These are phyloP conservation scores for Pterois miles DNA, from an alignment of 2,797 vertebrate genomes.

Conservation along the genomic window DNA sequence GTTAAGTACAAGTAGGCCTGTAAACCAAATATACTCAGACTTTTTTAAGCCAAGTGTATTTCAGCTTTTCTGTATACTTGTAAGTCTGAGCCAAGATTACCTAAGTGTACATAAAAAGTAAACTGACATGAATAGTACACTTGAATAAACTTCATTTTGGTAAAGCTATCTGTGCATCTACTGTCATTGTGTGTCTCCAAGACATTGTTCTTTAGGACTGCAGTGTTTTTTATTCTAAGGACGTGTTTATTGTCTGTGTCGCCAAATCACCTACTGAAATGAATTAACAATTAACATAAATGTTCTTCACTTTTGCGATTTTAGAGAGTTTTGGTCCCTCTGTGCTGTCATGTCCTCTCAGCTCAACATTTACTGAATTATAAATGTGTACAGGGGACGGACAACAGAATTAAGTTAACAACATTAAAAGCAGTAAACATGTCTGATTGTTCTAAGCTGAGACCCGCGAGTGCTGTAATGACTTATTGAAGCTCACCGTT, in stretches of 20 bases:
- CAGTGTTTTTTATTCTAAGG: neutral
- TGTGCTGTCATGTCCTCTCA: constrained; percentile 17
- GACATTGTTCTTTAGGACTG: neutral
- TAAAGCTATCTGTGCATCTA: too few species aligned
- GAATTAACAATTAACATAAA: neutral
- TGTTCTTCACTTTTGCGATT: neutral
- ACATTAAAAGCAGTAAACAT: constrained; percentile 33
- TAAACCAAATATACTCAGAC: too few species aligned
- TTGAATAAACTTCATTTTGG: too few species aligned
- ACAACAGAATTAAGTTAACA: constrained; percentile 33
- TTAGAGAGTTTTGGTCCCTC: neutral
- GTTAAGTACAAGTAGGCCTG: too few species aligned
- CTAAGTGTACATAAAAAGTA: too few species aligned
- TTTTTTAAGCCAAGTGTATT: too few species aligned
- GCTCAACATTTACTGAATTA: constrained; percentile 24
- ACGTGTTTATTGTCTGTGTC: neutral
- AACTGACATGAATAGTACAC: too few species aligned
- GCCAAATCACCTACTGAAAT: neutral
- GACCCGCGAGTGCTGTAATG: constrained; percentile 56
- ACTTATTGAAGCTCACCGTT: constrained; percentile 70
- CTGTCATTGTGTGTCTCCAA: neutral
- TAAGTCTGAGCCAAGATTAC: too few species aligned
- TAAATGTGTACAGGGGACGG: constrained; percentile 2
- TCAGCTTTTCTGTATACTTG: too few species aligned
- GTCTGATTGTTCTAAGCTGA: constrained; percentile 56